A percentile compares a stretch with the other conserved stretches of the same genome.
phyloP scores from a whole-genome alignment of 2,888 invertebrate genomes.

The Heliothis peltigera region DNA sequence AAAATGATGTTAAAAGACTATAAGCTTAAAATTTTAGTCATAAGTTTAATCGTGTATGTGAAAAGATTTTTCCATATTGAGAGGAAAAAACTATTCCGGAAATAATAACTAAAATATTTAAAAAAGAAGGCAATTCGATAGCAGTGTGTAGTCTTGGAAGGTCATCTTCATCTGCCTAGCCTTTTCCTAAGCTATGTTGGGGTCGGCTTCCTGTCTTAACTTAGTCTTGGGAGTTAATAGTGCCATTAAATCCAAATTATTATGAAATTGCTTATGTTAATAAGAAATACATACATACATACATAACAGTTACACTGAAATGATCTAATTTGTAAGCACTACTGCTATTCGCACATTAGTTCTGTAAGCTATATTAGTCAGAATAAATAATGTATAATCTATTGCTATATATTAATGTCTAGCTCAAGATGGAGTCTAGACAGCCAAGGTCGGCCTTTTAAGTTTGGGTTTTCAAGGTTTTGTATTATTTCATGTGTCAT shows the following conservation, averaged over 20 bases:
- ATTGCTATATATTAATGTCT: constrained; percentile 22
- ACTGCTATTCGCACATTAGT: constrained; percentile 19
- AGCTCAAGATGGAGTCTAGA: constrained; percentile 42
- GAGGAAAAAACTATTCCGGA: too few species aligned
- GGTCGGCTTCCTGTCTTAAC: too few species aligned
- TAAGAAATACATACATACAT: constrained; percentile 6
- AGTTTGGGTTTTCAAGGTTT: constrained; percentile 22
- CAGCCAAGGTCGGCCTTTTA: constrained; percentile 40
- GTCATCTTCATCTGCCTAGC: too few species aligned
- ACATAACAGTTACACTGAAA: constrained; percentile 19
- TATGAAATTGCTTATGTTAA: constrained; percentile 25
- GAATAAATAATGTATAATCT: constrained; percentile 38
- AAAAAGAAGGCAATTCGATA: background rate
- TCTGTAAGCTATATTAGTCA: constrained; percentile 30
- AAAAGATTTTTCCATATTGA: too few species aligned
- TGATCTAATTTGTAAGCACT: constrained; percentile 21
- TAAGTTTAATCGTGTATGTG: too few species aligned
- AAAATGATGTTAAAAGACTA: too few species aligned
- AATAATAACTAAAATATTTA: background rate
- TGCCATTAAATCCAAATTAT: background rate
- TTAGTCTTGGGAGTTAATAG: background rate
- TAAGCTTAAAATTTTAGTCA: too few species aligned
- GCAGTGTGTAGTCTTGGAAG: background rate
- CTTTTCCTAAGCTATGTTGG: too few species aligned
- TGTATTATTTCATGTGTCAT: constrained; percentile 35